phyloP scores from a whole-genome alignment of 2,888 invertebrate genomes.

The Synergus japonicus region DNA sequence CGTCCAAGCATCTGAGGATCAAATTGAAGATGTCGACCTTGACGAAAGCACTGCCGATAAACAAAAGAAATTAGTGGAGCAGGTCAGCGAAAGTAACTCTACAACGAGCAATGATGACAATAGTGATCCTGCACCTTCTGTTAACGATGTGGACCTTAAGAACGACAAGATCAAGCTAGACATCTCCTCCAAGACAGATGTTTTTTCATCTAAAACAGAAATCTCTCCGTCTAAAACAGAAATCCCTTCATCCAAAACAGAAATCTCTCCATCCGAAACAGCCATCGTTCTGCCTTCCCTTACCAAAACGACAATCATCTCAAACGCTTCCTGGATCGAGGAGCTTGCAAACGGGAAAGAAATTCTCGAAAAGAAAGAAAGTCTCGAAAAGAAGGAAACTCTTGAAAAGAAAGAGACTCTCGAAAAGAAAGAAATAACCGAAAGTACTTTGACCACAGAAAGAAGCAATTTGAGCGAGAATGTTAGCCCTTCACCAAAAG shows the following conservation, averaged over 20 bases:
- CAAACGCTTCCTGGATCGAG: constrained; percentile 21
- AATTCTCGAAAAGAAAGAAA: not conserved
- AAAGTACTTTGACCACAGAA: constrained; percentile 2
- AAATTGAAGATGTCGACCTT: not conserved
- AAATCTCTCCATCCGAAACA: not conserved
- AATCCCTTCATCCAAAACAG: not conserved
- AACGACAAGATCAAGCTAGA: constrained; percentile 4
- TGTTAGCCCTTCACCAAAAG: constrained; percentile 57
- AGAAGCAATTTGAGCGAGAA: not conserved
- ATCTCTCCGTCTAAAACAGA: not conserved
- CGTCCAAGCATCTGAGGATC: constrained; percentile 36
- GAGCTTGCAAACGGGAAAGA: constrained; percentile 8
- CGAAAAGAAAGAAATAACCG: not conserved
- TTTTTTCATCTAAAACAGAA: not conserved
- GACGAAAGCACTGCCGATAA: constrained; percentile 25
- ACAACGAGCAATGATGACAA: constrained; percentile 19
- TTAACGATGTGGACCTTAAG: constrained; percentile 16
- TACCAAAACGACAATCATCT: not conserved
- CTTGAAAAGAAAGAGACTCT: not conserved
- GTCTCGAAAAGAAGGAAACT: no score
- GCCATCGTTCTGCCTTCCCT: not conserved
- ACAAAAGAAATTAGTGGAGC: constrained; percentile 1
- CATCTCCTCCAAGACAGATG: not conserved
- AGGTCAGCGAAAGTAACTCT: constrained; percentile 9
- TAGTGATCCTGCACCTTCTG: not conserved